These are phyloP conservation scores for Lymantria monacha DNA, from an alignment of 2,888 invertebrate species.

Conservation along the genomic window DNA sequence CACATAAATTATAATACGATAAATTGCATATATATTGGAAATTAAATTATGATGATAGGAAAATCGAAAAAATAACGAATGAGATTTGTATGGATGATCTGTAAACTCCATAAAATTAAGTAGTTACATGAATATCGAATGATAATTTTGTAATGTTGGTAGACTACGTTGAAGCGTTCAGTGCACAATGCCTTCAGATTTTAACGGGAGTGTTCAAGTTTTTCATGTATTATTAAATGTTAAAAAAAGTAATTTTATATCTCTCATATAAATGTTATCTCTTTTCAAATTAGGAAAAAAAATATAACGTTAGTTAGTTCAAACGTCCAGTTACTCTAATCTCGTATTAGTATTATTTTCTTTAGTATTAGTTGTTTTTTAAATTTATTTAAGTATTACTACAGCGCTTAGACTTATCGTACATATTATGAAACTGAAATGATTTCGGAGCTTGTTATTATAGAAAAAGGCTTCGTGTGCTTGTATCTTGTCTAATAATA, in stretches of 20 bases:
- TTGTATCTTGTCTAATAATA: not conserved
- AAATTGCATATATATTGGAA: too few relatives aligned
- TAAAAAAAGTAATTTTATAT: slow-evolving; percentile 39
- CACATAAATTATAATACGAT: too few relatives aligned
- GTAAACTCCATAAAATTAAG: too few relatives aligned
- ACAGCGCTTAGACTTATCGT: not conserved
- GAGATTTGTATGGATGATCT: too few relatives aligned
- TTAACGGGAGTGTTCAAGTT: slow-evolving; percentile 37
- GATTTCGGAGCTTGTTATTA: not conserved
- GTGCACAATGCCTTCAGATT: slow-evolving; percentile 27
- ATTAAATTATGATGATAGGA: too few relatives aligned
- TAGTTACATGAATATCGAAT: too few relatives aligned
- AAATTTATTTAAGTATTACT: slow-evolving; percentile 1
- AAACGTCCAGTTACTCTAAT: slow-evolving; percentile 36
- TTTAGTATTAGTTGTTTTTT: not conserved
- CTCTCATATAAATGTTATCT: slow-evolving; percentile 14
- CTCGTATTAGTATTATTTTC: slow-evolving; percentile 8
- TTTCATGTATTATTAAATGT: slow-evolving; percentile 24
- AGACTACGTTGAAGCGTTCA: slow-evolving; percentile 14
- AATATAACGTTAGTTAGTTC: slow-evolving; percentile 14
- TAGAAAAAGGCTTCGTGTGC: not conserved
- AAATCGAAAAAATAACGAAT: too few relatives aligned
- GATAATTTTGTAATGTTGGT: too few relatives aligned
- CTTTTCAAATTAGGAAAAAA: slow-evolving; percentile 11
- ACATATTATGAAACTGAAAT: not conserved